Conservation (phyloP, 2,797 vertebrate species). For the Xyrichtys novacula region DNA sequence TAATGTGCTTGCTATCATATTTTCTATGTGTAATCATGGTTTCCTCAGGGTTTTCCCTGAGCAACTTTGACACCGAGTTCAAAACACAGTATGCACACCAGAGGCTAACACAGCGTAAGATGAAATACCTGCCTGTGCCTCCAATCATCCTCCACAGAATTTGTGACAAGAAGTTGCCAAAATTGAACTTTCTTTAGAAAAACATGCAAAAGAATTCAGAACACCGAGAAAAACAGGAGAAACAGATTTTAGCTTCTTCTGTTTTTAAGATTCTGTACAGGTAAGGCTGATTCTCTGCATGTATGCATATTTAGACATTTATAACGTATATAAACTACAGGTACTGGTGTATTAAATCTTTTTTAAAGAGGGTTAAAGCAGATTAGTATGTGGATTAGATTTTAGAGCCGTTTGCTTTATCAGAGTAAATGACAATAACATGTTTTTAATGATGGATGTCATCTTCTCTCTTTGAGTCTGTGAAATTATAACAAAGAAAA, state of each 20-base stretch:
- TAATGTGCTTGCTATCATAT: slow-evolving; percentile 65
- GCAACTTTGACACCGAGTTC: slow-evolving; percentile 80
- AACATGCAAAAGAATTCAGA: slow-evolving; percentile 34
- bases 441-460: no score
- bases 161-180: slow-evolving; percentile 50
- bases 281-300: not conserved
- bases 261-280: not conserved
- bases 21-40: slow-evolving; percentile 78
- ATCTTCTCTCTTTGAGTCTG: no score
- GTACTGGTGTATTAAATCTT: slow-evolving; percentile 4
- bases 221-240: slow-evolving; percentile 23
- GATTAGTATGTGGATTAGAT: not conserved
- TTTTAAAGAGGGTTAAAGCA: not conserved
- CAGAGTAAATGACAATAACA: no score
- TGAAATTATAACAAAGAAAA: no score
- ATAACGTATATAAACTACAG: not conserved
- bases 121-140: slow-evolving; percentile 79
- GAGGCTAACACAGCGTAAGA: slow-evolving; percentile 70
- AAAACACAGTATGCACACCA: slow-evolving; percentile 74
- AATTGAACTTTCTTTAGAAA: slow-evolving; percentile 47
- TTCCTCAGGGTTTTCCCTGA: slow-evolving; percentile 82
- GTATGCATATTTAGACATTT: no score
- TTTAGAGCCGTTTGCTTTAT: not conserved
- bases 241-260: slow-evolving; percentile 7
- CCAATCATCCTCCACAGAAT: slow-evolving; percentile 57